phyloP scores from a whole-genome alignment of 2,113 vertebrate genomes.

The Syngnathus typhle region DNA sequence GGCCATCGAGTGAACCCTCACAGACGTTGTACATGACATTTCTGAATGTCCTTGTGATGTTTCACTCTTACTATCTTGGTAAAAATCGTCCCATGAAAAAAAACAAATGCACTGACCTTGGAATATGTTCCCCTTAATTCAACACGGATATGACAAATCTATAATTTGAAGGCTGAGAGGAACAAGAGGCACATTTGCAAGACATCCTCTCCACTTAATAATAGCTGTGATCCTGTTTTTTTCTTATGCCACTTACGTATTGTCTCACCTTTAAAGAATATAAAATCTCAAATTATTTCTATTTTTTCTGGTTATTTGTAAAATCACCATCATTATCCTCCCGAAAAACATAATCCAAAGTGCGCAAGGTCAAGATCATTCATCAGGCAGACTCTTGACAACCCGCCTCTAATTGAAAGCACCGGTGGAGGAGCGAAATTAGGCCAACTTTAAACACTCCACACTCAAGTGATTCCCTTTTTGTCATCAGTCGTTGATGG shows the following conservation, averaged over 20 bases:
- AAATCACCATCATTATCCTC: not conserved
- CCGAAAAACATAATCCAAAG: not conserved
- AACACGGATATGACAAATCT: not conserved
- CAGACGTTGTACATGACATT: not conserved
- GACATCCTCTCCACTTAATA: not conserved
- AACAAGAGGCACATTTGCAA: not conserved
- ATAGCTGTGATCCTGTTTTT: not conserved
- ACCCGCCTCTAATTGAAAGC: conserved; percentile 42
- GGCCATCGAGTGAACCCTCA: not conserved
- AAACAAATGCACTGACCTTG: not conserved
- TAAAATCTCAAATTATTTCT: not conserved
- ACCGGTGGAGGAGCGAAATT: conserved; percentile 33
- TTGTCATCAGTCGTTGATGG: not conserved
- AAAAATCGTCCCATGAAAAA: not conserved
- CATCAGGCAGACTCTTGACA: conserved; percentile 26
- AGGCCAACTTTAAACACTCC: conserved; percentile 42
- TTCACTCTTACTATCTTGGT: not conserved
- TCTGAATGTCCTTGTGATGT: not conserved
- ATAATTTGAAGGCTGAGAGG: not conserved
- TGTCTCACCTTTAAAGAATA: not conserved
- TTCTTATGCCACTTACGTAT: not conserved
- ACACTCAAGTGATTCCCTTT: conserved; percentile 34
- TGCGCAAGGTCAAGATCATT: conserved; percentile 24
- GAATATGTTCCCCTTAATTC: not conserved
- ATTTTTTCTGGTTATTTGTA: not conserved